Conservation (phyloP, 2,113 vertebrate species). For the Rissa tridactyla region DNA sequence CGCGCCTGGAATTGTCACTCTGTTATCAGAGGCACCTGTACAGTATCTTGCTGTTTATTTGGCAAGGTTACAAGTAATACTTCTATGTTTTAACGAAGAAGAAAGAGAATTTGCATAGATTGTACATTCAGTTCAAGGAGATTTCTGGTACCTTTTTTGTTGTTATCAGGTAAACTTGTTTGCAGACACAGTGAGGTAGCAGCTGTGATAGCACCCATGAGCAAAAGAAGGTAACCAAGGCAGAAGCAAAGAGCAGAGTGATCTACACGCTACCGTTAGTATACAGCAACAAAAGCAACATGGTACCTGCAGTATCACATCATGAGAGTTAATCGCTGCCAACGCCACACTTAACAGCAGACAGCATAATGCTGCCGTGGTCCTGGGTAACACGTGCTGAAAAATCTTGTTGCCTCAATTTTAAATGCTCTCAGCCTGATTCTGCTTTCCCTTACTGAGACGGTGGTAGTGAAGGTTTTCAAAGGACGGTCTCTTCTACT, state of each 20-base stretch:
- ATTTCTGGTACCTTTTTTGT: conserved; percentile 52
- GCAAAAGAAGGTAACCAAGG: conserved; percentile 72
- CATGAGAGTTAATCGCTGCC: background rate
- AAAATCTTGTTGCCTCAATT: background rate
- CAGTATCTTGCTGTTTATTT: conserved; percentile 74
- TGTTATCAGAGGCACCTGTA: conserved; percentile 74
- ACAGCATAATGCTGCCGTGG: background rate
- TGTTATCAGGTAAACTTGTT: conserved; percentile 69
- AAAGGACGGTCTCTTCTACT: background rate
- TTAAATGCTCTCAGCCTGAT: background rate
- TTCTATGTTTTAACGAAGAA: conserved; percentile 60
- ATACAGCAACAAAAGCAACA: background rate
- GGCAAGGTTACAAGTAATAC: conserved; percentile 72
- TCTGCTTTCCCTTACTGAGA: background rate
- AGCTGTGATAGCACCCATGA: conserved; percentile 77
- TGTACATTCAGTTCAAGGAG: conserved; percentile 77
- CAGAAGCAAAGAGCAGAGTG: conserved; percentile 51
- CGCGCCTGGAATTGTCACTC: conserved; percentile 66
- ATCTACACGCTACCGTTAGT: background rate
- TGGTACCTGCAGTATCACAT: background rate
- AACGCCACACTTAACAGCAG: background rate
- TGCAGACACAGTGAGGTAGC: conserved; percentile 80
- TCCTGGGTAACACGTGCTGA: background rate
- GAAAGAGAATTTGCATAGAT: conserved; percentile 82
- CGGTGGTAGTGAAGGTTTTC: background rate